Percentiles rank a stretch among this genome's conserved stretches.
phyloP scores from a whole-genome alignment of 2,888 invertebrate species.

The Cybosia mesomella region DNA sequence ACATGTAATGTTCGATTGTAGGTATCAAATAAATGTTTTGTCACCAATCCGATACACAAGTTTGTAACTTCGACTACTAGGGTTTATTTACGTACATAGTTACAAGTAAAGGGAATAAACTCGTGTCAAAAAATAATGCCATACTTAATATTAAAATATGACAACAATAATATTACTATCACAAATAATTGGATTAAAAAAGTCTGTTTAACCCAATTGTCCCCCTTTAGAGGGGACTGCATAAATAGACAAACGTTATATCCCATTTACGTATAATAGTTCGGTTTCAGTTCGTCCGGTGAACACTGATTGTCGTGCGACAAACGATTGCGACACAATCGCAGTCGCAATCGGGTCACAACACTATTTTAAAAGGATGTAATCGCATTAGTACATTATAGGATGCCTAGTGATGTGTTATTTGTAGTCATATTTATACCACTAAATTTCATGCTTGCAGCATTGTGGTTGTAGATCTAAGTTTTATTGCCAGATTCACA shows the following conservation, averaged over 20 bases:
- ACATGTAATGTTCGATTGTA: too few relatives aligned
- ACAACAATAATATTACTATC: neutral
- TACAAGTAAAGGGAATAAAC: neutral
- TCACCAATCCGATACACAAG: too few relatives aligned
- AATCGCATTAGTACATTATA: slow-evolving; percentile 26
- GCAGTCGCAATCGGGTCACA: slow-evolving; percentile 46
- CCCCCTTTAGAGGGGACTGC: slow-evolving; percentile 58
- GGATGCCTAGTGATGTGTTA: slow-evolving; percentile 4
- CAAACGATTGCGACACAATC: slow-evolving; percentile 61
- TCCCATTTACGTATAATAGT: slow-evolving; percentile 82
- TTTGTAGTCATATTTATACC: neutral
- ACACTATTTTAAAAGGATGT: slow-evolving; percentile 31
- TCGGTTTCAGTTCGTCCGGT: slow-evolving; percentile 74
- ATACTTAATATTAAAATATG: neutral
- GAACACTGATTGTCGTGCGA: slow-evolving; percentile 71
- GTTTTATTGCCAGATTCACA: neutral
- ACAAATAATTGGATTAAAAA: slow-evolving; percentile 7
- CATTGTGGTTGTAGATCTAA: neutral
- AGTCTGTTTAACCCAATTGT: slow-evolving; percentile 20
- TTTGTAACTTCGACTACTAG: neutral
- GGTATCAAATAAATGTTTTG: too few relatives aligned
- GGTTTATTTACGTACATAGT: neutral
- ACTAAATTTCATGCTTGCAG: neutral
- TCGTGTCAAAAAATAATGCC: neutral
- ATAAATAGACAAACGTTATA: slow-evolving; percentile 75